These are phyloP conservation scores for Dreissena polymorpha DNA, from an alignment of 1,140 invertebrate genomes.

Conservation along the genomic window DNA sequence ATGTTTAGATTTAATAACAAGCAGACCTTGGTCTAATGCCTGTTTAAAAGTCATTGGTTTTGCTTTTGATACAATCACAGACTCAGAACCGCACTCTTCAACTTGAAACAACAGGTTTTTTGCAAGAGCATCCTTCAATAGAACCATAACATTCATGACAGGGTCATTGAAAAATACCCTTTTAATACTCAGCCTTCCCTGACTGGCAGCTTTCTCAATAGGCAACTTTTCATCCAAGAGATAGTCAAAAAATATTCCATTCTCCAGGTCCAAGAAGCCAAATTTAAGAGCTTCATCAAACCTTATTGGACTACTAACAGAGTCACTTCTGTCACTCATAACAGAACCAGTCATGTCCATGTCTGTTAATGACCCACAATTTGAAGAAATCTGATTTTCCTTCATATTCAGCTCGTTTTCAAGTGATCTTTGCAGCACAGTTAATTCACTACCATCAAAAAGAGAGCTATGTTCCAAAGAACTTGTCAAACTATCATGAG, in stretches of 20 bases:
- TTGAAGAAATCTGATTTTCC: background rate
- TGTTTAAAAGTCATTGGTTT: conserved; percentile 86
- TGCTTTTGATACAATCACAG: conserved; percentile 75
- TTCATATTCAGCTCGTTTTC: conserved; percentile 4
- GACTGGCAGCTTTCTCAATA: conserved; percentile 84
- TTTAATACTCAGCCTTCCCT: conserved; percentile 77
- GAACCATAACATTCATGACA: conserved; percentile 15
- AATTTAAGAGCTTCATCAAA: conserved; percentile 55
- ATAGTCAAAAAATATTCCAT: conserved; percentile 57
- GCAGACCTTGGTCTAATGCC: conserved; percentile 84
- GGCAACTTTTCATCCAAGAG: conserved; percentile 53
- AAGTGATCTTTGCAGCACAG: conserved; percentile 7
- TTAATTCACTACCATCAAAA: conserved; percentile 16
- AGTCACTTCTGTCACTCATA: conserved; percentile 34
- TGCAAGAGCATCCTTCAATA: conserved; percentile 39
- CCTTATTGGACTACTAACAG: conserved; percentile 49
- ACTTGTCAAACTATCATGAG: background rate
- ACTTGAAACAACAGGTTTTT: conserved; percentile 31
- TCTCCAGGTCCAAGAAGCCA: conserved; percentile 85
- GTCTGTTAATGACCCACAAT: conserved; percentile 19
- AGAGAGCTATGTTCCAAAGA: background rate
- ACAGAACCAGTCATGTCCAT: conserved; percentile 17
- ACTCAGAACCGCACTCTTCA: background rate
- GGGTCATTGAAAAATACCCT: conserved; percentile 47
- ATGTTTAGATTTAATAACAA: conserved; percentile 37